Percentiles rank a stretch among this genome's conserved stretches.
These are phyloP conservation scores for Meandrina meandrites DNA, from an alignment of 92 coral and sea anemone species.

Conservation along the genomic window DNA sequence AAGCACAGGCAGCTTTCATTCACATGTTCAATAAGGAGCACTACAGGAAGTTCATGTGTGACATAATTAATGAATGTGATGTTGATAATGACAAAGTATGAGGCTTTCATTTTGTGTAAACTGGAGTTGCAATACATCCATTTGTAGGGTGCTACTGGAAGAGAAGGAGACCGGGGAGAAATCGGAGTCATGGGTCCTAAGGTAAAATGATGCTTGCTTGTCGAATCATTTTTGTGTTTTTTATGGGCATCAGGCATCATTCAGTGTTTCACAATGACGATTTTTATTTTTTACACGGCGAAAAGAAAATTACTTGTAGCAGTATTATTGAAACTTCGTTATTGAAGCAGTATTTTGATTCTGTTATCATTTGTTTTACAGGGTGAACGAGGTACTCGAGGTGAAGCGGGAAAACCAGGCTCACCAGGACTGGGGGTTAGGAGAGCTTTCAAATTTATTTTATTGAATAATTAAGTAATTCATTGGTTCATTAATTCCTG, in stretches of 20 bases:
- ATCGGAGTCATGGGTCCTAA: conserved; percentile 41
- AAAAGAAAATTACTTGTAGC: too few relatives aligned
- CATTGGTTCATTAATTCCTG: too few relatives aligned
- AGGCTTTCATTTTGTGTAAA: too few relatives aligned
- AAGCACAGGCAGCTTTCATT: too few relatives aligned
- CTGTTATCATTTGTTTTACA: background rate
- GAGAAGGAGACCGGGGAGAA: conserved; percentile 54
- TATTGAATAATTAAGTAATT: background rate
- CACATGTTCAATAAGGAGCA: too few relatives aligned
- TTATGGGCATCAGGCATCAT: background rate
- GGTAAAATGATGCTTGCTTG: conserved; percentile 10
- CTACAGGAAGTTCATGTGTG: too few relatives aligned
- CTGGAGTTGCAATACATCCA: background rate
- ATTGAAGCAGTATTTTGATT: background rate
- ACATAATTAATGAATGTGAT: too few relatives aligned
- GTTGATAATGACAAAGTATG: too few relatives aligned
- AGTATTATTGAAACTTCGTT: background rate
- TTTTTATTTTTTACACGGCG: too few relatives aligned
- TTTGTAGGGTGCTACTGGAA: conserved; percentile 55
- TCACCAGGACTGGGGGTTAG: conserved; percentile 54
- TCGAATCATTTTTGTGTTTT: background rate
- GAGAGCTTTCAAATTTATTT: background rate
- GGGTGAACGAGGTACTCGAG: conserved; percentile 56
- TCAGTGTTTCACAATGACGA: too few relatives aligned
- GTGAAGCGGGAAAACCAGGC: conserved; percentile 60